Base-by-base conservation (phyloP, 1,140 invertebrate species). In the Mya arenaria region DNA sequence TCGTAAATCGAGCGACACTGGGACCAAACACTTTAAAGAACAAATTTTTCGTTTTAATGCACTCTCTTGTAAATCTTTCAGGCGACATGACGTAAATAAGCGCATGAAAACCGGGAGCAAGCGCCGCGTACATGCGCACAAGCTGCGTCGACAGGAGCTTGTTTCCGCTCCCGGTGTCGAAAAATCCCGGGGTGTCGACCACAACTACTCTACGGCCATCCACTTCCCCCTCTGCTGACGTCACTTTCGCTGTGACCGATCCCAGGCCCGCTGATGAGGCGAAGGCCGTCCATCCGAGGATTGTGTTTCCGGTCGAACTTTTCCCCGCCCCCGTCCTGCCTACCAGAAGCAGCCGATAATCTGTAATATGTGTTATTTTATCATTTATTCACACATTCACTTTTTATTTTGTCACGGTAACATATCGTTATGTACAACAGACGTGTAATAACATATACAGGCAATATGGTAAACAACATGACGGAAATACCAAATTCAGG, bases 321-420 rank as follows among this genome's bases (percentile, higher is more conserved):
- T 85, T 85, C 15, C 84, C 84, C 32, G 74, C 66, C 6, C 84
- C 84, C 13, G 71, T 78, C 60, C 80, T 83, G 23, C 84, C 84
- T 19, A 85, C 19, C 8, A 77, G 37, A 36, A 85, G 48, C 17
- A 83, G 63, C 6, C 84, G 75, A 34, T 68, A 78, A n/a, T 82
- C 83, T 73, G 65, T 41, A 69, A 65, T n/a, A n/a, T n/a, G n/a
- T n/a, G n/a, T n/a, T n/a, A n/a, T n/a, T n/a, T n/a, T n/a, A n/a
- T n/a, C n/a, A n/a, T n/a, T n/a, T n/a, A n/a, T n/a, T n/a, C n/a
- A n/a, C n/a, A n/a, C n/a, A n/a, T n/a, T n/a, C n/a, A n/a, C n/a
- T n/a, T n/a, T n/a, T n/a, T n/a, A n/a, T n/a, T n/a, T n/a, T n/a
- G n/a, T n/a, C n/a, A n/a, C n/a, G n/a, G n/a, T n/a, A n/a, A n/a